Base-by-base conservation (phyloP, 1,140 invertebrate genomes). In the Choristoneura fumiferana region DNA sequence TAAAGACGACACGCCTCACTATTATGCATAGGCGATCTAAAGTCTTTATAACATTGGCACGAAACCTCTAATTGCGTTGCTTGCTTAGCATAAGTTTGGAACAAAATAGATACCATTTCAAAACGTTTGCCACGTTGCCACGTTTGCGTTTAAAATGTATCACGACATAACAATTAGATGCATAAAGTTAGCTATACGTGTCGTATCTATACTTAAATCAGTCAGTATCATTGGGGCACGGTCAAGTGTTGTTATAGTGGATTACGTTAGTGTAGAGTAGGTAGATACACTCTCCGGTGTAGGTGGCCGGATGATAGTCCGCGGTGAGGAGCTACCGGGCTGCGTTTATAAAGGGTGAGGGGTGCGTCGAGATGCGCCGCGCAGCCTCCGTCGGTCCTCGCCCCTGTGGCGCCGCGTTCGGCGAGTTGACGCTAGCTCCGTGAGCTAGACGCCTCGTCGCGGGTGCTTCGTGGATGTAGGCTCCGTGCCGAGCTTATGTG, bases 331-430 rank as follows among this genome's bases (percentile, higher is more conserved):
- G 59, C 33, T 22, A 54, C 53, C 34, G 54, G 54, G 69, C 53
- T 66, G 43, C 33, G 57, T 54, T 65, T 57, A 57, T 68, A 69
- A 65, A 73, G 77, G 73, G 79, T 69, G 84, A 84, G 76, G 67
- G 78, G 72, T 82, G 81, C 78, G 84, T 6, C 78, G 68, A 75
- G 80, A 84, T 87, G 78, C 82, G 82, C 84, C 69, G 84, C 81
- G 82, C 82, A 84, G 86, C 77, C 73, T 85, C 84, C 78, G 68
- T 64, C 69, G 62, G 67, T 56, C 63, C 68, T 70, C 62, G 72
- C 64, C 70, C 69, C 66, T 69, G 79, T 77, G 77, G 76, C 79
- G 81, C 81, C 76, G 73, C 71, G 74, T 76, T 76, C 70, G 75
- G 63, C 65, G 69, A 74, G 64, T 84, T 62, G 75, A 65, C 65